phyloP scores from a whole-genome alignment of 1,140 invertebrate species.

The Drosophila littoralis region DNA sequence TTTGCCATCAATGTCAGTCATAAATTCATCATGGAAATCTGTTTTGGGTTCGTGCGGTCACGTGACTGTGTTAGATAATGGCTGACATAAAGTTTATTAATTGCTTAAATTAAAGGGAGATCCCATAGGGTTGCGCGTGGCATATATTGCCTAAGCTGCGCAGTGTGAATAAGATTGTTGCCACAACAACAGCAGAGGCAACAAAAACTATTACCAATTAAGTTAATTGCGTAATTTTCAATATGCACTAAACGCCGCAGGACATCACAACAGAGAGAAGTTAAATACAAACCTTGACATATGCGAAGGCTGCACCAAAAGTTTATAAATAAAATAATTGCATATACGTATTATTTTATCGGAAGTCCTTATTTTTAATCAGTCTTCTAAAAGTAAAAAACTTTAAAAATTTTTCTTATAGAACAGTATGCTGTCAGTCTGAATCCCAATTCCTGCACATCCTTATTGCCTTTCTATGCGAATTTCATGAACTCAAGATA shows the following conservation, averaged over 20 bases:
- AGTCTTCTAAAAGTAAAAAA: too few species aligned
- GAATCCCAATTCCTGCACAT: neutral
- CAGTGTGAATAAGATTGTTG: conserved; percentile 63
- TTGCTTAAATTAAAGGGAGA: conserved; percentile 74
- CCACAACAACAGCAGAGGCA: conserved; percentile 55
- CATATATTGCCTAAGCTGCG: neutral
- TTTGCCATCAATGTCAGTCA: conserved; percentile 76
- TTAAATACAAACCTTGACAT: neutral
- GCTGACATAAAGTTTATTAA: conserved; percentile 71
- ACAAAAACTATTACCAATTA: conserved; percentile 72
- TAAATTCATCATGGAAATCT: conserved; percentile 83
- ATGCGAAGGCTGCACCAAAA: conserved; percentile 23
- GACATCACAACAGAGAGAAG: conserved; percentile 31
- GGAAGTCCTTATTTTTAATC: too few species aligned
- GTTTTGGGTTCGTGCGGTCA: conserved; percentile 78
- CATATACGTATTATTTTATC: neutral
- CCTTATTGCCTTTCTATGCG: neutral
- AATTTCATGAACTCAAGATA: neutral
- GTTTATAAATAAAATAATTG: neutral
- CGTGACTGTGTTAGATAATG: conserved; percentile 79
- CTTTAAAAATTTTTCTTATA: too few species aligned
- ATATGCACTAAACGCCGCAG: conserved; percentile 59
- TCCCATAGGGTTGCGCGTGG: conserved; percentile 5
- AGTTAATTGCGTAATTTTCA: conserved; percentile 70
- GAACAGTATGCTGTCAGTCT: too few species aligned